Evolutionary conservation across 2,888 invertebrate genomes (phyloP).

Genomic region (Napeogenes inachia): DNA sequence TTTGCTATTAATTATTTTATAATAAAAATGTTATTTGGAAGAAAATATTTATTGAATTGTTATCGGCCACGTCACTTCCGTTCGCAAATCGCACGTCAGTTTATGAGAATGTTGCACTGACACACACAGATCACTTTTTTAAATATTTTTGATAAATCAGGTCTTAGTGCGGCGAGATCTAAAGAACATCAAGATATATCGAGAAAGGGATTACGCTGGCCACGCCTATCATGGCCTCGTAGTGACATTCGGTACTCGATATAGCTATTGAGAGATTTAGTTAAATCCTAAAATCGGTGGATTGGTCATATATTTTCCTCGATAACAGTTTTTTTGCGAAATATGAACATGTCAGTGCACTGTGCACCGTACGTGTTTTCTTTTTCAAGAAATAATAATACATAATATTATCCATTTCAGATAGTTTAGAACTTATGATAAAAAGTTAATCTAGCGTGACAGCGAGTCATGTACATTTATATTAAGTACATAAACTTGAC

Average conservation of each 20-base stretch:
- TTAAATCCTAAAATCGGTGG: slow-evolving; percentile 19
- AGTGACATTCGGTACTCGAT: slow-evolving; percentile 11
- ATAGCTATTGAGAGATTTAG: slow-evolving; percentile 9
- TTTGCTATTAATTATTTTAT: not conserved
- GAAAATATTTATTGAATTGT: no score
- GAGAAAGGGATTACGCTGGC: slow-evolving; percentile 20
- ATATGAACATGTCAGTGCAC: not conserved
- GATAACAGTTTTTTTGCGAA: not conserved
- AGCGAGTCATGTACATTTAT: not conserved
- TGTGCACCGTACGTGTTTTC: no score
- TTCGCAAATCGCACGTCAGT: slow-evolving; percentile 39
- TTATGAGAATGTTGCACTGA: slow-evolving; percentile 45
- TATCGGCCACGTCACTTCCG: no score
- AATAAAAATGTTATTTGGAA: slow-evolving; percentile 4
- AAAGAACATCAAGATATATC: slow-evolving; percentile 25
- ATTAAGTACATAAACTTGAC: not conserved
- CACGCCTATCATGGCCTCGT: slow-evolving; percentile 22
- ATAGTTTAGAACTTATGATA: no score
- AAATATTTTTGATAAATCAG: slow-evolving; percentile 29
- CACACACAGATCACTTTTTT: slow-evolving; percentile 34
- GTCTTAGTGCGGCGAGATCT: slow-evolving; percentile 31
- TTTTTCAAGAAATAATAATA: no score
- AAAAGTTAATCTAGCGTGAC: no score
- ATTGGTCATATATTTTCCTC: not conserved
- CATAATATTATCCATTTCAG: no score